Evolutionary conservation across 2,797 vertebrate species (phyloP), one percentile per base, ranked within the genome.

Genomic region (Scleropages formosus): DNA sequence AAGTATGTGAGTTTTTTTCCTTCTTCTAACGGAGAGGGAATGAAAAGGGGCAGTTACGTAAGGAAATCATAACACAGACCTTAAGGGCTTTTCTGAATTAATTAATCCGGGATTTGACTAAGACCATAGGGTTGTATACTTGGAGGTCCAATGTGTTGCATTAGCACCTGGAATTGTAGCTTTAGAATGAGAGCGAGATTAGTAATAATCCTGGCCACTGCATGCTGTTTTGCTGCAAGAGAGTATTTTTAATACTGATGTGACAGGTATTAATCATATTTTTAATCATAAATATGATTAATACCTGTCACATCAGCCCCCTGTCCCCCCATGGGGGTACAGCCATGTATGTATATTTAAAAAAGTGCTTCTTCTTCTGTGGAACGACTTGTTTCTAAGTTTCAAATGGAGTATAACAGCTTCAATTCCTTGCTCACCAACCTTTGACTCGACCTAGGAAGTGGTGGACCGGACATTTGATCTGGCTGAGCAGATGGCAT

Each of bases 51-150:
- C 44, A 69, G 22, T 68, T 70, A 76, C 11, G 26, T 49, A 60
- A 60, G 26, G 46, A 67, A n/a, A 39, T 60, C 27, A 49, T n/a
- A 62, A 53, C 22, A 63, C 26, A 47, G 46, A 70, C 58, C 46
- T n/a, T 24, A 63, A 53, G 66, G 67, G 18, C 56, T 61, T 60
- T 47, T 39, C 44, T 44, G 56, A 75, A 69, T 71, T 70, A 22
- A 76, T 62, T 70, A 75, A 64, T 68, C 60, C 53, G 46, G 74
- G 74, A 68, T 60, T 75, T 67, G 63, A 20, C 62, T 74, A 46
- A 75, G 66, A 49, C 39, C 26, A 46, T 46, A 65, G 56, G 22
- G 66, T 60, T 69, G 27, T 44, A 31, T 18, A 56, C 20, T 20
- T 22, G 56, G 58, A 73, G 10, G 59, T 15, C 26, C 22, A 63